Evolutionary conservation across 2,888 invertebrate species (phyloP).

Genomic region (Macrophya alboannulata): DNA sequence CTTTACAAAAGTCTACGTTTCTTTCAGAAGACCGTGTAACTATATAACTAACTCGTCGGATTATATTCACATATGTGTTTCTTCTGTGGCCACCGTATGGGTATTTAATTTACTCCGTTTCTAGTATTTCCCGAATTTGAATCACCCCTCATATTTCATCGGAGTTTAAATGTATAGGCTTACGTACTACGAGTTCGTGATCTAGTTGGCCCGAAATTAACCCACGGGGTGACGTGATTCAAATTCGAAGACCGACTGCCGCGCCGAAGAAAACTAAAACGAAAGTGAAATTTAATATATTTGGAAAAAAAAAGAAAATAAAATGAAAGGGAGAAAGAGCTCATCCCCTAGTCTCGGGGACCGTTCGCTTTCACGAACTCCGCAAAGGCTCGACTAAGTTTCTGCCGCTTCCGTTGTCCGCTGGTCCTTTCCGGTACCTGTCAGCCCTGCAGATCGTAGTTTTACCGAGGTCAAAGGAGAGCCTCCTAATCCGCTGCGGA

Average conservation of each 20-base stretch:
- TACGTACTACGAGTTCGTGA: neutral
- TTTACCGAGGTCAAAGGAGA: constrained; percentile 5
- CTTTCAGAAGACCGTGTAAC: neutral
- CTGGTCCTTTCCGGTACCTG: constrained; percentile 31
- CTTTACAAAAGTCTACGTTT: constrained; percentile 36
- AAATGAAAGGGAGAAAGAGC: neutral
- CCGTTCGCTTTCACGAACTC: constrained; percentile 28
- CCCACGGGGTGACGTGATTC: neutral
- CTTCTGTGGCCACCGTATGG: neutral
- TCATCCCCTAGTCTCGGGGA: neutral
- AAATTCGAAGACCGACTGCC: neutral
- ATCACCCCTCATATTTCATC: neutral
- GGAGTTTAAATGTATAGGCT: neutral
- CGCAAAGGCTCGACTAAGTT: constrained; percentile 34
- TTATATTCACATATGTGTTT: neutral
- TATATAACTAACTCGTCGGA: neutral
- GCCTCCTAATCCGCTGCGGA: constrained; percentile 13
- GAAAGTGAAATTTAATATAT: constrained; percentile 26
- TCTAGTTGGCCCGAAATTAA: neutral
- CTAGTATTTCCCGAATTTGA: neutral
- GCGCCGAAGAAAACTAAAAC: neutral
- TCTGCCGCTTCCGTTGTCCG: constrained; percentile 27
- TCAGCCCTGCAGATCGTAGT: constrained; percentile 16
- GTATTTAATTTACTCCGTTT: neutral
- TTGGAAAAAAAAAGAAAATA: neutral